These are phyloP conservation scores for Subacronicta megacephala DNA, from an alignment of 2,888 invertebrate genomes.

Conservation along the genomic window DNA sequence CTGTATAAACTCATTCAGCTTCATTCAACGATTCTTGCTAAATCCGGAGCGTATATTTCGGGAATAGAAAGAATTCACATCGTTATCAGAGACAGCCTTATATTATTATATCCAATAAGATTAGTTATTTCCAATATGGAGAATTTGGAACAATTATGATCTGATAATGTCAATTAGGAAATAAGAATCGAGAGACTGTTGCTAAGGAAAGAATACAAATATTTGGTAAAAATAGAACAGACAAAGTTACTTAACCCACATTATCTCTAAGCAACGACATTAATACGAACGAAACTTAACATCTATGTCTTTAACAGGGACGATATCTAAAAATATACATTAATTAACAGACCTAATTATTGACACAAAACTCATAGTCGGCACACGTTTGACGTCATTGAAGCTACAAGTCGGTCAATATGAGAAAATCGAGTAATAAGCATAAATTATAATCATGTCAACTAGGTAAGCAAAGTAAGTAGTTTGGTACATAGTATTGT, in stretches of 20 bases:
- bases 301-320: neutral
- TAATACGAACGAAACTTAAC: constrained; percentile 6
- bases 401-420: constrained; percentile 42
- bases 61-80: no score
- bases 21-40: no score
- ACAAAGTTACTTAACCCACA: constrained; percentile 41
- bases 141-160: no score
- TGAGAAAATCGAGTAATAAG: constrained; percentile 37
- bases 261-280: constrained; percentile 32
- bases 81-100: no score
- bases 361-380: constrained; percentile 30
- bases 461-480: constrained; percentile 2
- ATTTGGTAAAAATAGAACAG: neutral
- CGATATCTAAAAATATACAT: constrained; percentile 15
- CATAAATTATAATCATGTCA: constrained; percentile 22
- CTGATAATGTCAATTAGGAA: no score
- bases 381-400: constrained; percentile 43
- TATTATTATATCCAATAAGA: no score
- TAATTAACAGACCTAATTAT: constrained; percentile 24
- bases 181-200: no score
- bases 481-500: neutral
- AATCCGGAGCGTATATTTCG: no score
- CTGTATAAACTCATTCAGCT: no score
- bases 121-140: no score
- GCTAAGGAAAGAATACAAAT: constrained; percentile 6